Base-by-base conservation (phyloP, 2,888 invertebrate species). In the Eulithis prunata region DNA sequence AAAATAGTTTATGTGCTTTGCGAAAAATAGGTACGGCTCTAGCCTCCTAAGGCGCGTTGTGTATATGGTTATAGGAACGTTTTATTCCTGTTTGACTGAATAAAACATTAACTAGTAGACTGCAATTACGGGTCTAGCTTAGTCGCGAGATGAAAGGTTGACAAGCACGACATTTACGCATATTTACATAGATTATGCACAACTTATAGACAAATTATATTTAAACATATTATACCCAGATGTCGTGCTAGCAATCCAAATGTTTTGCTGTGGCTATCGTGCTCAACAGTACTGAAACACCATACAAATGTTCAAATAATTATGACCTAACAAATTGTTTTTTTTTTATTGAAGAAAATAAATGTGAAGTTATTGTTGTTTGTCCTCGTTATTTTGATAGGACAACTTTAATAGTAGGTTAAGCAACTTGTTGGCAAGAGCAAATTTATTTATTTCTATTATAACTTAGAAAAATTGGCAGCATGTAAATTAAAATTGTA, bases 111-210 rank as follows among this genome's bases (percentile, higher is more conserved):
- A 68, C 64, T 70, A 69, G 71, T 74, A 73, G 76, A 79, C 75
- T 80, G 80, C 78, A 71, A 77, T 78, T 82, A 82, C 82, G 81
- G 82, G 82, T 82, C 76, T 78, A 78, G 74, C 78, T 75, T 80
- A 80, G 61, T 60, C 43, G 74, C 76, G 74, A 73, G 73, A 71
- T 68, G 61, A 67, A 61, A 67, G 65, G 71, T 71, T 66, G 72
- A 72, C 65, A 62, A 72, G 71, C 67, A 61, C 76, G 70, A 72
- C 62, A 59, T 52, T 32, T 60, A 46, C 11, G 54, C 62, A 69
- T 66, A 59, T 65, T 66, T 65, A 62, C 56, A 62, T 59, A 62
- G 54, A 61, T 41, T 36, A 57, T 57, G 67, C 61, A 54, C 57
- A 65, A 65, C 43, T 56, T 68, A 68, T 68, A 69, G 62, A 62